A percentile compares a stretch with the other conserved stretches of the same genome.
Evolutionary conservation across 2,888 invertebrate genomes (phyloP).

Genomic region (Ophion obscuratus): DNA sequence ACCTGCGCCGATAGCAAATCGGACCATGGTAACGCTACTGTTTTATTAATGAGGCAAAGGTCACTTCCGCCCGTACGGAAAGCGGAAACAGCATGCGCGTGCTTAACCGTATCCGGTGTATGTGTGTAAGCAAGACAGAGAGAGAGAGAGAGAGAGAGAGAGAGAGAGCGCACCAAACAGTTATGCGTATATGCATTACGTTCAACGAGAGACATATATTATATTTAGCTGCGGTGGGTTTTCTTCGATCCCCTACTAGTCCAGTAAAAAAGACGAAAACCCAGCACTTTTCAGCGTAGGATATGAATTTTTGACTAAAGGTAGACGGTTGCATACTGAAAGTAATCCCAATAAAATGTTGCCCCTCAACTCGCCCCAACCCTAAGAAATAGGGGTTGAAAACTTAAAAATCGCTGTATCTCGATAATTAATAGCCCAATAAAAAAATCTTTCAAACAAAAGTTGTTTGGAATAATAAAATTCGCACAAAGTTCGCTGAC

Average conservation of each 20-base stretch:
- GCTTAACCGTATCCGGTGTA: slow-evolving; percentile 75
- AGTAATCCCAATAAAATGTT: too few species aligned
- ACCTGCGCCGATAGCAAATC: slow-evolving; percentile 56
- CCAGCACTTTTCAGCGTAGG: too few species aligned
- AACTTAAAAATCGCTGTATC: too few species aligned
- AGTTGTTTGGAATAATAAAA: too few species aligned
- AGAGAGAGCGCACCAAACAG: slow-evolving; percentile 28
- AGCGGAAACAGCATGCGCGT: slow-evolving; percentile 77
- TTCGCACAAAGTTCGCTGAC: too few species aligned
- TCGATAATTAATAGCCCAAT: too few species aligned
- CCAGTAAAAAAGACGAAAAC: too few species aligned
- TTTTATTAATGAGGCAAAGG: slow-evolving; percentile 76
- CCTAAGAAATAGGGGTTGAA: too few species aligned
- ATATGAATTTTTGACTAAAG: too few species aligned
- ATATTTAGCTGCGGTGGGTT: slow-evolving; percentile 9
- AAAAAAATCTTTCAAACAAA: too few species aligned
- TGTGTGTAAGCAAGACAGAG: background rate
- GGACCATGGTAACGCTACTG: slow-evolving; percentile 52
- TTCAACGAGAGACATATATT: background rate
- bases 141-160: background rate
- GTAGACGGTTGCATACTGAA: too few species aligned
- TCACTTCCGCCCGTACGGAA: slow-evolving; percentile 76
- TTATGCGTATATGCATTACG: slow-evolving; percentile 38
- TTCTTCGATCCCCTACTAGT: slow-evolving; percentile 3
- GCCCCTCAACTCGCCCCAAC: too few species aligned